Conservation (phyloP, 1,140 invertebrate genomes). For the Limonius californicus region DNA sequence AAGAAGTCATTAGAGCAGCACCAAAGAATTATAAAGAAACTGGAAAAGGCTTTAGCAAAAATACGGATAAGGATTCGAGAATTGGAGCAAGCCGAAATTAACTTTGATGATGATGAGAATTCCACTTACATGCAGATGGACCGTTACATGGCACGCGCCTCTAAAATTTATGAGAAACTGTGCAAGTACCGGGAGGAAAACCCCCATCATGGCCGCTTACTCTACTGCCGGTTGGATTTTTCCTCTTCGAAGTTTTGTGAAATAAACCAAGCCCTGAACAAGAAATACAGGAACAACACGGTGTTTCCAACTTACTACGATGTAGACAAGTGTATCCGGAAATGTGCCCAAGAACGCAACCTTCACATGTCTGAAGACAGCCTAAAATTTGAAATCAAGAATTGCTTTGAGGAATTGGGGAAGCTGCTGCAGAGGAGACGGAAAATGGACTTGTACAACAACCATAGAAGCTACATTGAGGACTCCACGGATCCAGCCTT, state of each 20-base stretch:
- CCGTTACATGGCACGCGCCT: slow-evolving; percentile 38
- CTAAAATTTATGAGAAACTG: slow-evolving; percentile 49
- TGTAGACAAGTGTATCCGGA: slow-evolving; percentile 50
- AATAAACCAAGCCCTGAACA: slow-evolving; percentile 54
- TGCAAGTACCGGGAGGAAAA: slow-evolving; percentile 54
- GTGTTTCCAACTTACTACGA: slow-evolving; percentile 58
- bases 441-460: slow-evolving; percentile 54
- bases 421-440: slow-evolving; percentile 51
- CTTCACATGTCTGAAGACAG: slow-evolving; percentile 45
- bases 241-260: slow-evolving; percentile 46
- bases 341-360: slow-evolving; percentile 47
- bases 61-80: slow-evolving; percentile 50
- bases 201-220: slow-evolving; percentile 48
- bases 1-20: neutral
- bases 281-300: slow-evolving; percentile 49
- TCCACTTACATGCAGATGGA: slow-evolving; percentile 54
- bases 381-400: slow-evolving; percentile 49
- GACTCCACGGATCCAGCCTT: slow-evolving; percentile 53
- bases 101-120: slow-evolving; percentile 51
- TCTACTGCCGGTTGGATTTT: slow-evolving; percentile 48
- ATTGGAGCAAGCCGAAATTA: slow-evolving; percentile 48
- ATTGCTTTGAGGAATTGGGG: slow-evolving; percentile 54
- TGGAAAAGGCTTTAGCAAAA: slow-evolving; percentile 47
- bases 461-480: slow-evolving; percentile 46
- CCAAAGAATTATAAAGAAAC: slow-evolving; percentile 27